Evolutionary conservation across 2,113 vertebrate species (phyloP).

Genomic region (Xenopus tropicalis): DNA sequence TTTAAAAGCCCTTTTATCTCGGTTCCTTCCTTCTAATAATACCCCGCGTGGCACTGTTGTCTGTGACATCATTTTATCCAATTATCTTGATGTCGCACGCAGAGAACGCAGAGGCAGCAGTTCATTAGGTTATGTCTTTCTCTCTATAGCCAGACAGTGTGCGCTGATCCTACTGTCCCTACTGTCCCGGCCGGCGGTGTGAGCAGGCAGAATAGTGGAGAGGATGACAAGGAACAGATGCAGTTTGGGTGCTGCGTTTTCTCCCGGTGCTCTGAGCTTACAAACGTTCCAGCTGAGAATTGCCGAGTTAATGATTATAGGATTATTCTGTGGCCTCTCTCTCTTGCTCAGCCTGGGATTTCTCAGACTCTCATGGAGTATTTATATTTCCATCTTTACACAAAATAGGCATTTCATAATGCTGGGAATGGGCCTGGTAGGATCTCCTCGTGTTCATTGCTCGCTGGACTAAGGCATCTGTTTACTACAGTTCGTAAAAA

Average conservation of each 20-base stretch:
- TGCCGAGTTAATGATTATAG: neutral
- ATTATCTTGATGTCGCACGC: constrained; percentile 1
- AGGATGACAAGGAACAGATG: constrained; percentile 31
- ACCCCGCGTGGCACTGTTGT: neutral
- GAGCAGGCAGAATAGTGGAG: neutral
- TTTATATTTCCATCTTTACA: constrained; percentile 22
- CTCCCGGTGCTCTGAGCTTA: constrained; percentile 1
- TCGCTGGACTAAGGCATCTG: no score
- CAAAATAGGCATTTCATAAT: neutral
- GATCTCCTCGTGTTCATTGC: neutral
- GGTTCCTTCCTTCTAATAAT: neutral
- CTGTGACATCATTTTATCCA: constrained; percentile 11
- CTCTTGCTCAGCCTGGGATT: constrained; percentile 1
- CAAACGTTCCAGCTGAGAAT: constrained; percentile 19
- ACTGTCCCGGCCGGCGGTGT: neutral
- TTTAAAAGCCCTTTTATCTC: constrained; percentile 1
- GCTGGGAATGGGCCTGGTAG: neutral
- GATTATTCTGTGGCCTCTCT: constrained; percentile 3
- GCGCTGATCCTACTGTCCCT: neutral
- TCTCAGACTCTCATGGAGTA: constrained; percentile 8
- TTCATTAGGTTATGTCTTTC: constrained; percentile 11
- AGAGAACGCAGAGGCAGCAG: neutral
- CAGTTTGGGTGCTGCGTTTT: constrained; percentile 22
- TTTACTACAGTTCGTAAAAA: no score
- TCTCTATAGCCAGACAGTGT: neutral